Conservation (phyloP, 2,888 invertebrate genomes). For the Platycnemis pennipes region DNA sequence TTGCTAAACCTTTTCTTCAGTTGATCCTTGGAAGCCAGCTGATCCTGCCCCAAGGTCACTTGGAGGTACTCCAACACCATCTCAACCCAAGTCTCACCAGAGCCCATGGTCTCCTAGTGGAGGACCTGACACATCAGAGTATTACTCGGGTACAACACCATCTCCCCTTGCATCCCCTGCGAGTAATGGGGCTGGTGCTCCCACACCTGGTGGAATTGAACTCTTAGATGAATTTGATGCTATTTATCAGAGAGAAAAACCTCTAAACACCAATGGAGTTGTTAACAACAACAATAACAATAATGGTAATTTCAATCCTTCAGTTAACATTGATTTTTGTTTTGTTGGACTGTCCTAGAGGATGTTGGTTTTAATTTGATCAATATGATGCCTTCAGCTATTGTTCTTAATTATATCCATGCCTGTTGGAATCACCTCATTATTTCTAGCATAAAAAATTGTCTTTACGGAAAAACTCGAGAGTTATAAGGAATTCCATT, state of each 20-base stretch:
- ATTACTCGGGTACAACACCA: conserved; percentile 59
- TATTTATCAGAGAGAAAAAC: conserved; percentile 88
- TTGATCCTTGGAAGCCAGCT: conserved; percentile 74
- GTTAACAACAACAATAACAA: conserved; percentile 73
- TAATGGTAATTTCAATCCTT: conserved; percentile 50
- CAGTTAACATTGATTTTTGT: too few relatives aligned
- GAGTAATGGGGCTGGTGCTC: conserved; percentile 72
- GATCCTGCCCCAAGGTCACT: conserved; percentile 70
- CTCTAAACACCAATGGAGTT: conserved; percentile 74
- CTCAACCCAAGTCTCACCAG: conserved; percentile 71
- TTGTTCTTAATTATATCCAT: too few relatives aligned
- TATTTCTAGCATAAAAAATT: too few relatives aligned
- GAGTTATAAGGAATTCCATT: too few relatives aligned
- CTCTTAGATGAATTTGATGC: conserved; percentile 94
- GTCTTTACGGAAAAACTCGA: too few relatives aligned
- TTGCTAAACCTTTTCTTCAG: background rate
- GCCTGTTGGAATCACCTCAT: too few relatives aligned
- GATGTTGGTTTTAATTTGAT: too few relatives aligned
- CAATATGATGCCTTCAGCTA: too few relatives aligned
- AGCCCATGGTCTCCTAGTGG: conserved; percentile 77
- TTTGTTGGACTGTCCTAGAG: too few relatives aligned
- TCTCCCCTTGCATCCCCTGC: conserved; percentile 72
- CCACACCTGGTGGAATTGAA: conserved; percentile 73
- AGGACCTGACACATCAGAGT: conserved; percentile 52
- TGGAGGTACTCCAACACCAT: conserved; percentile 65